A percentile compares a stretch with the other conserved stretches of the same genome.
Evolutionary conservation across 2,888 invertebrate species (phyloP).

Genomic region (Drosophila melanosoma): DNA sequence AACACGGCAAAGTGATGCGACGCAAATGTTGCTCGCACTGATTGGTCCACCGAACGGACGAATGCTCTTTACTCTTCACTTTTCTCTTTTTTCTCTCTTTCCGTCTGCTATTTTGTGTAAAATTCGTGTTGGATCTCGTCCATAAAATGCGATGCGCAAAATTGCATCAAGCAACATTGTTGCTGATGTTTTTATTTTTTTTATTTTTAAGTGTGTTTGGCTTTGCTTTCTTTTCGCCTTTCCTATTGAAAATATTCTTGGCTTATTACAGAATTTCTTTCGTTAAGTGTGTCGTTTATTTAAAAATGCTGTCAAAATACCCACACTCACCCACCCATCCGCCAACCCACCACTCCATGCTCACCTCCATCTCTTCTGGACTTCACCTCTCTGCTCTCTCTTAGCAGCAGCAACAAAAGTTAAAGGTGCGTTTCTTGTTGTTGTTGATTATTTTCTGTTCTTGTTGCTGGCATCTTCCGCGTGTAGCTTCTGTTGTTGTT

Average conservation of each 20-base stretch:
- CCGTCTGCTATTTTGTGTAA: slow-evolving; percentile 33
- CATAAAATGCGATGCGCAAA: slow-evolving; percentile 55
- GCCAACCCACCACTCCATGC: not conserved
- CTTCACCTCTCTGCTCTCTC: slow-evolving; percentile 4
- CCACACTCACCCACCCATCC: not conserved
- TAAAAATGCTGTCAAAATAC: slow-evolving; percentile 42
- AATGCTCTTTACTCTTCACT: not conserved
- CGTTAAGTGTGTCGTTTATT: slow-evolving; percentile 64
- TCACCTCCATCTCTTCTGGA: not conserved
- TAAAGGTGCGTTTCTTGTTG: slow-evolving; percentile 23
- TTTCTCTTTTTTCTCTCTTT: not conserved
- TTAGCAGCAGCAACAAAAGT: slow-evolving; percentile 18
- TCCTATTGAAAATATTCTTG: slow-evolving; percentile 59
- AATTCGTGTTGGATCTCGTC: slow-evolving; percentile 65
- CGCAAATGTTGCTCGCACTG: slow-evolving; percentile 68
- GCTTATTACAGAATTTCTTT: slow-evolving; percentile 65
- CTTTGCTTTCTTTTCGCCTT: slow-evolving; percentile 4
- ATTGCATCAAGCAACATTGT: slow-evolving; percentile 55
- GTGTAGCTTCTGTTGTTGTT: slow-evolving; percentile 33
- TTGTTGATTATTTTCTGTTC: slow-evolving; percentile 13
- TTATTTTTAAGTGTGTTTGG: slow-evolving; percentile 14
- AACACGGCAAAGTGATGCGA: slow-evolving; percentile 69
- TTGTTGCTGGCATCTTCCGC: slow-evolving; percentile 48
- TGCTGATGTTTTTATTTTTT: slow-evolving; percentile 6
- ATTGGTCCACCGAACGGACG: slow-evolving; percentile 27